Conservation (phyloP, 2,797 vertebrate species). For the Urosaurus nigricauda region DNA sequence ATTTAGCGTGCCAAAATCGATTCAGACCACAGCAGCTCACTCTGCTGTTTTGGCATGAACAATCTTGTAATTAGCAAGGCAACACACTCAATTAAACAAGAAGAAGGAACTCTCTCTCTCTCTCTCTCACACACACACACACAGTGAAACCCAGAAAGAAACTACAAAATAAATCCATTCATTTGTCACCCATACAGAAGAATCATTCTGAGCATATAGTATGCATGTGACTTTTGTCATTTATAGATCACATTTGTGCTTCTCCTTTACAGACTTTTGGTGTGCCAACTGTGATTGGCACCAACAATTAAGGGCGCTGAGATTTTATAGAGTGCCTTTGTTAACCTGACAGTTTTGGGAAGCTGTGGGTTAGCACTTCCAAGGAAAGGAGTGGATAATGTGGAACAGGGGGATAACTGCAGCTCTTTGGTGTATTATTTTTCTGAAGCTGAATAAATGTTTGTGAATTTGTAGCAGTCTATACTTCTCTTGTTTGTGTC, state of each 20-base stretch:
- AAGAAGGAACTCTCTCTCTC: not conserved
- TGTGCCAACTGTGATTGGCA: slow-evolving; percentile 59
- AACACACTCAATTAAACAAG: slow-evolving; percentile 25
- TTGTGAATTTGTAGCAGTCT: not conserved
- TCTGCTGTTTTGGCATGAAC: slow-evolving; percentile 44
- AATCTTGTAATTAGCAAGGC: slow-evolving; percentile 30
- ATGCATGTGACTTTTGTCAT: not conserved
- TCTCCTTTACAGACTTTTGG: slow-evolving; percentile 48
- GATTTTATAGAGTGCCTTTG: slow-evolving; percentile 15
- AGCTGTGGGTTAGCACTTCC: too few species aligned
- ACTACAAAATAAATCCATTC: slow-evolving; percentile 27
- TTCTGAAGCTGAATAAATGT: not conserved
- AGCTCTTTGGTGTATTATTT: not conserved
- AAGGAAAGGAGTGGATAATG: not conserved
- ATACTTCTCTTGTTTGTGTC: not conserved
- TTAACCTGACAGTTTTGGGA: not conserved
- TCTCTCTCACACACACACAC: too few species aligned
- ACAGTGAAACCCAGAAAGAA: not conserved
- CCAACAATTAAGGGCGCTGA: slow-evolving; percentile 54
- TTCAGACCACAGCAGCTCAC: slow-evolving; percentile 56
- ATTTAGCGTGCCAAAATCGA: slow-evolving; percentile 49
- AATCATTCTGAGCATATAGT: slow-evolving; percentile 51
- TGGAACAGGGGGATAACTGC: not conserved
- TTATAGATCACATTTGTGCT: slow-evolving; percentile 66
- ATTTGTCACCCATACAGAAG: slow-evolving; percentile 39